Conservation (phyloP, 2,888 invertebrate species). For the Brachypalpus laphriformis region DNA sequence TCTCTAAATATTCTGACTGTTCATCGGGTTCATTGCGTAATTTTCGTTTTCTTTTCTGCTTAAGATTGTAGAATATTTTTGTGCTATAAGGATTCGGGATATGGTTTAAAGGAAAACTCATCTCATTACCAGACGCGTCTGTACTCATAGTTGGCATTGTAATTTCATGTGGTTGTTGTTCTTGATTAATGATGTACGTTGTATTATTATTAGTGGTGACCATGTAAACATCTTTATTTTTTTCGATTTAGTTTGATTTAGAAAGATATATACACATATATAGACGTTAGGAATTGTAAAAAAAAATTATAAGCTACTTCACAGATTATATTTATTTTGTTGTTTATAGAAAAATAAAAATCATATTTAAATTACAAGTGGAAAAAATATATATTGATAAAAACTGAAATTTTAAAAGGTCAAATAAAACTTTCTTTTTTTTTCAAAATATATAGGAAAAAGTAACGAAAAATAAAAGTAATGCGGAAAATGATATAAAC, state of each 20-base stretch:
- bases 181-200: constrained; percentile 64
- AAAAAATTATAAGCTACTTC: constrained; percentile 61
- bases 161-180: constrained; percentile 18
- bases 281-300: constrained; percentile 61
- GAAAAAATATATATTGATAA: constrained; percentile 12
- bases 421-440: constrained; percentile 8
- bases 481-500: constrained; percentile 36
- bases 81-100: constrained; percentile 2
- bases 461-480: constrained; percentile 34
- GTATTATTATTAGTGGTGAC: constrained; percentile 68
- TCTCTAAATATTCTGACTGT: constrained; percentile 81
- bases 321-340: constrained; percentile 58
- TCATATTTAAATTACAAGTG: constrained; percentile 30
- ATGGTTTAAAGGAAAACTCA: constrained; percentile 25
- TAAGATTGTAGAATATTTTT: constrained; percentile 73
- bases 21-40: constrained; percentile 81
- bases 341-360: constrained; percentile 58
- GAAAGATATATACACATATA: constrained; percentile 64
- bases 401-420: constrained; percentile 5
- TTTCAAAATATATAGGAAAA: constrained; percentile 13
- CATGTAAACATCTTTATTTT: constrained; percentile 65
- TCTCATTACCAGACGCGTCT: constrained; percentile 53
- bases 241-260: constrained; percentile 16
- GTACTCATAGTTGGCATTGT: neutral
- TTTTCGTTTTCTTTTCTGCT: constrained; percentile 81